These are phyloP conservation scores for Pluvialis apricaria DNA, from an alignment of 2,113 vertebrate species.

Conservation along the genomic window DNA sequence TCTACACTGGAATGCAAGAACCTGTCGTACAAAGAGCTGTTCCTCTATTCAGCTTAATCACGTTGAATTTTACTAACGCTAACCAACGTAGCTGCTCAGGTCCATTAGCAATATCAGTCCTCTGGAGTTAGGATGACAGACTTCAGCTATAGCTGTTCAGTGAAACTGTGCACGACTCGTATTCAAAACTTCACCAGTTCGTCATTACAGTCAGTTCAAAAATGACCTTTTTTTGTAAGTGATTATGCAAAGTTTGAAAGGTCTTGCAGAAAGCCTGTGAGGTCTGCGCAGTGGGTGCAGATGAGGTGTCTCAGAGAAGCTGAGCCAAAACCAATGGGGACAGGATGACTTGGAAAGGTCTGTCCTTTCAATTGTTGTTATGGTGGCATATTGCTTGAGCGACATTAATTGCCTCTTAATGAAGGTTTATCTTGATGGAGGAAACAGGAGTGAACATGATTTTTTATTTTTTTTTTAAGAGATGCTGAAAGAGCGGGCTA, in stretches of 20 bases:
- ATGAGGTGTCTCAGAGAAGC: neutral
- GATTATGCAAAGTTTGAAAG: neutral
- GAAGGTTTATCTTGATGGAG: neutral
- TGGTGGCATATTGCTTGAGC: neutral
- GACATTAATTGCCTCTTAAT: neutral
- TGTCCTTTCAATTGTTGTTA: neutral
- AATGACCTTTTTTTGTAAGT: neutral
- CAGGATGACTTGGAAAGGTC: neutral
- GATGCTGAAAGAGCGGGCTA: neutral
- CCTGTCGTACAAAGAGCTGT: neutral
- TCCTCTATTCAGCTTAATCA: neutral
- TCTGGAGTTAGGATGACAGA: neutral
- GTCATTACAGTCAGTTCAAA: neutral
- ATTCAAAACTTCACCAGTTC: neutral
- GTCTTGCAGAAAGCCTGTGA: neutral
- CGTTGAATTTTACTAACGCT: neutral
- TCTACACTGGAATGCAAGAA: fast-evolving
- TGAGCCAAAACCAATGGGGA: neutral
- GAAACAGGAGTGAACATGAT: neutral
- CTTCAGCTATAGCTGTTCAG: neutral
- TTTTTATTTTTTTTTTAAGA: neutral
- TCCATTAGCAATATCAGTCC: neutral
- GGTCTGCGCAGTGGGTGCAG: neutral
- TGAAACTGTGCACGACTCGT: neutral
- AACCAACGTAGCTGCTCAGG: neutral